Evolutionary conservation across 2,888 invertebrate species (phyloP).

Genomic region (Xylota sylvarum): DNA sequence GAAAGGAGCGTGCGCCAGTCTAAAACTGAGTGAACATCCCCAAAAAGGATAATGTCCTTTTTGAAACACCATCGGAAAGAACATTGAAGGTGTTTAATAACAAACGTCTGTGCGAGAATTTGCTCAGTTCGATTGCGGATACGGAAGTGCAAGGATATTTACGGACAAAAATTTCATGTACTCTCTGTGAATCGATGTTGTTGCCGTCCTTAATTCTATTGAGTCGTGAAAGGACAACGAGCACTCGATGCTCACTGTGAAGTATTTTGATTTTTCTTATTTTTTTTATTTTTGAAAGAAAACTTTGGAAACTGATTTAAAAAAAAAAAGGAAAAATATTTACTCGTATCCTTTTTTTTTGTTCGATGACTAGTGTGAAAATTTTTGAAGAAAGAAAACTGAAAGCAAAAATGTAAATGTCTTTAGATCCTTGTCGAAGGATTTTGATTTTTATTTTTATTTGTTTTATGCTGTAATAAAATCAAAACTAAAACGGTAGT

Average conservation of each 20-base stretch:
- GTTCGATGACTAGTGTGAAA: conserved; percentile 15
- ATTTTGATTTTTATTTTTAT: conserved; percentile 70
- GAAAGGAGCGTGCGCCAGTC: conserved; percentile 50
- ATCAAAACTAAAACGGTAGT: conserved; percentile 62
- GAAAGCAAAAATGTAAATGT: conserved; percentile 65
- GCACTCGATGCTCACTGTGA: conserved; percentile 55
- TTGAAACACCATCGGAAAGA: conserved; percentile 18
- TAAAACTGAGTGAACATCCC: conserved; percentile 44
- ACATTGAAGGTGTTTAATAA: conserved; percentile 75
- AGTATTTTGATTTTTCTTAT: conserved; percentile 49
- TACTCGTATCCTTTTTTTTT: background rate
- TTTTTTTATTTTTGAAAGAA: conserved; percentile 45
- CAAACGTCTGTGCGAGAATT: conserved; percentile 72
- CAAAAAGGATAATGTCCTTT: conserved; percentile 29
- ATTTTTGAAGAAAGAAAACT: conserved; percentile 17
- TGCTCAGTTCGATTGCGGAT: conserved; percentile 74
- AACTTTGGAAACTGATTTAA: conserved; percentile 23
- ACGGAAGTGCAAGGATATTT: conserved; percentile 74
- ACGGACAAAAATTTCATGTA: conserved; percentile 60
- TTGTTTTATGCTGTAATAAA: conserved; percentile 60
- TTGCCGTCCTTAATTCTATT: conserved; percentile 58
- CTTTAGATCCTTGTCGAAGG: conserved; percentile 44
- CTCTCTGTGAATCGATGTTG: conserved; percentile 64
- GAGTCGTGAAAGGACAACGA: conserved; percentile 28
- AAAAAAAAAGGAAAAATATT: background rate